A percentile compares a stretch with the other conserved stretches of the same genome.
Conservation (phyloP, 2,797 vertebrate genomes). For the Morus bassanus region DNA sequence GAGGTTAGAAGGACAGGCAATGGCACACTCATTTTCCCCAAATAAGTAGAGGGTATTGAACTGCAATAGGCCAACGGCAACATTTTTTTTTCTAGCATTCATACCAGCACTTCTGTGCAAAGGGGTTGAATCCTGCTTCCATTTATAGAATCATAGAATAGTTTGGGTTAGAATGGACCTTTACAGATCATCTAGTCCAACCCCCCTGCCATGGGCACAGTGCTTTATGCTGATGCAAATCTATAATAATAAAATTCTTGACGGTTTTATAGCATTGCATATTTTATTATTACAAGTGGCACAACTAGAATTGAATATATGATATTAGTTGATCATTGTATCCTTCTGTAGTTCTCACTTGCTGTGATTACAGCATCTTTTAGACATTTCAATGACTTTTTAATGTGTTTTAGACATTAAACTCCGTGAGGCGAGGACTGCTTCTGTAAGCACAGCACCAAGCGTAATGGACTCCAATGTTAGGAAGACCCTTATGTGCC, state of each 20-base stretch:
- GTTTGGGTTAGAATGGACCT: too few species aligned
- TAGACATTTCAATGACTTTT: background rate
- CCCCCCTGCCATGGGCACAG: too few species aligned
- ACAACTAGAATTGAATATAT: background rate
- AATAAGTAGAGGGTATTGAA: background rate
- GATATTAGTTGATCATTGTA: background rate
- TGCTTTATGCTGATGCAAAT: background rate
- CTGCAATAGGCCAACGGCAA: background rate
- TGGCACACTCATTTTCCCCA: background rate
- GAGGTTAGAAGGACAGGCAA: background rate
- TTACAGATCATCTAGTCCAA: too few species aligned
- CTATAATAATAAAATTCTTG: background rate
- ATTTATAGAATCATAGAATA: background rate
- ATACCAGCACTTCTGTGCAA: background rate
- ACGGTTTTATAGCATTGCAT: background rate
- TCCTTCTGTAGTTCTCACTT: background rate
- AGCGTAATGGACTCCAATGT: background rate
- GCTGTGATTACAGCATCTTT: background rate
- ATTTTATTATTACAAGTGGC: background rate
- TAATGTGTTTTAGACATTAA: background rate
- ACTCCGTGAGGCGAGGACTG: background rate
- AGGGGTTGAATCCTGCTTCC: background rate
- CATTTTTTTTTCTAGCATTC: background rate
- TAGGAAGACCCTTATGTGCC: background rate
- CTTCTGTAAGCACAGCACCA: background rate